Evolutionary conservation across 2,797 vertebrate species (phyloP), one percentile per base, ranked within the genome.

Genomic region (Leptoclinus maculatus): DNA sequence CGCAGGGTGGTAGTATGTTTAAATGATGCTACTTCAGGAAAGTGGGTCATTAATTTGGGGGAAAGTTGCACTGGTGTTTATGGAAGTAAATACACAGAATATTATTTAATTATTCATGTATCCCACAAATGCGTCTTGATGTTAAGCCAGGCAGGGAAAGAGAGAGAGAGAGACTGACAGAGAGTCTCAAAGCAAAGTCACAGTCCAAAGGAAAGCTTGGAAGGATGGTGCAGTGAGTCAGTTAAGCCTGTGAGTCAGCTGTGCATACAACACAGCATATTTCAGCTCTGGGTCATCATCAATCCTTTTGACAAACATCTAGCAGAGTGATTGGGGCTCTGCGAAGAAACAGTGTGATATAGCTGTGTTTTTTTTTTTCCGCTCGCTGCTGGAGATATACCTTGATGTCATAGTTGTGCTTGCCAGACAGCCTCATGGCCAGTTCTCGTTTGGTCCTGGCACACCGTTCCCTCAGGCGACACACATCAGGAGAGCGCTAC

Each of bases 401-500:
- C 97, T 98, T 98, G 86, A 94, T 95, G 90, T 98, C 96, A 93
- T 95, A 97, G 94, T 96, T 96, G 94, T 96, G 95, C 92, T 96
- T 98, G 90, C 96, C 96, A 95, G 97, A 96, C 89, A 97, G 96
- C 95, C 93, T 96, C 85, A 95, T 94, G 88, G 96, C 95, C 84
- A 95, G 90, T 88, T 98, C 97, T 78, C 96, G 95, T 93, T 97
- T 98, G 96, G 97, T 98, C 96, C 95, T 95, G 95, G 95, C 93
- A 88, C 96, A 98, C 76, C 95, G 95, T 70, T 99, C 97, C 95
- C 96, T 97, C 95, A 98, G 96, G 88, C 97, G 96, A 83, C 91
- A 94, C 87, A 98, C 96, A 85, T 98, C 97, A 91, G 97, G 97
- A 89, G 97, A 94, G 92, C 96, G 96, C 97, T 98, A 95, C 92